Base-by-base conservation (phyloP, 2,797 vertebrate species). In the Hoplostethus mediterraneus region DNA sequence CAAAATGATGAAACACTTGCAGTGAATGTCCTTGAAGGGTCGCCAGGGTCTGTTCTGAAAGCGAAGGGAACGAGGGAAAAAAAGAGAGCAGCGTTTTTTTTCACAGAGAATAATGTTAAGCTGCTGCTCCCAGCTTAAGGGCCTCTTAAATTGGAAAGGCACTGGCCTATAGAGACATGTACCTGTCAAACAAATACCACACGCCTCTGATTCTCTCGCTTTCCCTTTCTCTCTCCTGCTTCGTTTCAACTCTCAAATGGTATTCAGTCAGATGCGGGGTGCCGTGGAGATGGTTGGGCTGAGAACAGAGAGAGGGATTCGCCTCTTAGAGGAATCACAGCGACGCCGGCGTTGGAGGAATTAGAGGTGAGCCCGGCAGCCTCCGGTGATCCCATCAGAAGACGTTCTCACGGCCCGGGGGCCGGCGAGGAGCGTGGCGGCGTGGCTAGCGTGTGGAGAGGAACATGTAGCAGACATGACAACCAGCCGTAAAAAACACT, bases 1-100 rank as follows among this genome's bases (percentile, higher is more conserved):
- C 82, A 79, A 89, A 92, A 91, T 92, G 86, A 93, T 91, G 90
- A 92, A 94, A 93, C 79, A 85, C 86, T 93, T 93, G 89, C 86
- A 88, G 77, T 83, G 83, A 83, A 72, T 79, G 87, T 90, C 91
- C 85, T 92, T 92, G 93, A 92, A 89, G 83, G 91, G 90, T 90
- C 82, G 86, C 59, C 82, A 38, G 70, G 79, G 82, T 83, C 68
- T 2, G 61, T 71, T 84, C 65, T 78, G 80, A 87, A 86, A 79
- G 77, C 67, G 55, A 75, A 49, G 40, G 70, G 75, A 69, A 72
- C 69, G 56, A n/a, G 17, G 47, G 36, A 21, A 12, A 4, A n/a
- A 63, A 4, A n/a, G 60, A 60, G 54, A 63, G 68, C 54, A 13
- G 49, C 17, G 25, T 51, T 64, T 80, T 69, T 80, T 69, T 75